Base-by-base conservation (phyloP, 2,113 vertebrate species). In the Paraplagusia blochii region DNA sequence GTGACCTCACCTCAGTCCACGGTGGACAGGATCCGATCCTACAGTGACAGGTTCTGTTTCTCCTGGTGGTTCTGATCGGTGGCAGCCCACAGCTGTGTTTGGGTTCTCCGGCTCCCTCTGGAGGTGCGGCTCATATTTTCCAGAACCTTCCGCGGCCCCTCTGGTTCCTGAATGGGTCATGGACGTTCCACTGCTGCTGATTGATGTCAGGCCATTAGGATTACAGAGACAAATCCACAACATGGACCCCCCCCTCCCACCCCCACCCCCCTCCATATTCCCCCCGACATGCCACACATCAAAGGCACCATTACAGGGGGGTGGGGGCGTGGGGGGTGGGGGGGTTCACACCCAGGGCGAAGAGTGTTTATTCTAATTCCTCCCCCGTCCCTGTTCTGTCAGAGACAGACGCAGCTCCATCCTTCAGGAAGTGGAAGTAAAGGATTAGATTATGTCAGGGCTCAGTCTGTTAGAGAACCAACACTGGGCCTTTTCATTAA, bases 401-500 rank as follows among this genome's bases (percentile, higher is more conserved):
- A 80, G 73, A 83, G 73, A 86, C 80, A 84, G 64, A 84, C 83
- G 50, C 58, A 44, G 77, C 72, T 82, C 79, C 60, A 83, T 88
- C 84, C 84, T 88, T 90, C 80, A 88, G 79, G 88, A 88, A 88
- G 88, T 85, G 86, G 83, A 85, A 90, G 85, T 87, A 88, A 90
- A 84, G 83, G 73, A 88, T 90, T 88, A 85, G 87, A 91, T 88
- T 88, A 90, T 85, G 83, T 87, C 85, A 87, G 87, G 87, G 87
- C 86, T 87, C 87, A 90, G 88, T 88, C 89, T 90, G 88, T 90
- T 90, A 85, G 65, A 66, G 87, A 88, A 90, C 85, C 87, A 90
- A 91, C 89, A 90, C 80, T 79, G 81, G 83, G 83, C 86, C 87
- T 89, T 91, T 89, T 92, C 90, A 91, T 92, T 92, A 92, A 89